Evolutionary conservation across 2,113 vertebrate genomes (phyloP), one percentile per base, ranked within the genome.

Genomic region (Dendropsophus ebraccatus): DNA sequence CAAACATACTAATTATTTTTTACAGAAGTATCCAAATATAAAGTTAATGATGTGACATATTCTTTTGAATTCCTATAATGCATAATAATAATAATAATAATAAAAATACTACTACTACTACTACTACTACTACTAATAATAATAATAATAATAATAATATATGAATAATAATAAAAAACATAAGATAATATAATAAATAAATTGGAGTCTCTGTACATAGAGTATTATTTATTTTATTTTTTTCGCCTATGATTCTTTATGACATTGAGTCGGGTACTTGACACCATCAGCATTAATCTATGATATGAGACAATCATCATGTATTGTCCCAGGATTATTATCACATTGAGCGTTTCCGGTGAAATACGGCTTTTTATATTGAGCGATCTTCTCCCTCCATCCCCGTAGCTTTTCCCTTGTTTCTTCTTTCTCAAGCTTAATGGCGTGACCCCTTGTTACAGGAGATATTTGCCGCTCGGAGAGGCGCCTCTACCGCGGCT

Each of bases 361-460:
- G 84, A 85, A 67, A 85, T 85, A 70, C 69, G 60, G 50, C 75
- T 35, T 52, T 28, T 77, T 50, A n/a, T 62, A 50, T 47, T 52
- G 41, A 65, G 56, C 10, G 12, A 17, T 12, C 52, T 10, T 50
- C 54, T n/a, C 56, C 67, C 52, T 54, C 50, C 81, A 62, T 32
- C 72, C 72, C 73, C 41, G 21, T 37, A 21, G 37, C 75, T 69
- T 78, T n/a, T 85, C 84, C 84, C 84, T 56, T 41, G 84, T 62
- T 75, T 79, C 75, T 79, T 47, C 62, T 85, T 56, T 52, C 37
- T 85, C 60, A 28, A 50, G 47, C 49, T 50, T 85, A 79, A 85
- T 79, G 62, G 60, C 35, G 23, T 54, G 60, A 85, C 62, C 75
- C 74, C 58, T 85, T 85, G 47, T 85, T 79, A 79, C 32, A 47